Percentiles rank a stretch among this genome's conserved stretches.
Evolutionary conservation across 2,113 vertebrate genomes (phyloP).

Genomic region (Chrysemys picta): DNA sequence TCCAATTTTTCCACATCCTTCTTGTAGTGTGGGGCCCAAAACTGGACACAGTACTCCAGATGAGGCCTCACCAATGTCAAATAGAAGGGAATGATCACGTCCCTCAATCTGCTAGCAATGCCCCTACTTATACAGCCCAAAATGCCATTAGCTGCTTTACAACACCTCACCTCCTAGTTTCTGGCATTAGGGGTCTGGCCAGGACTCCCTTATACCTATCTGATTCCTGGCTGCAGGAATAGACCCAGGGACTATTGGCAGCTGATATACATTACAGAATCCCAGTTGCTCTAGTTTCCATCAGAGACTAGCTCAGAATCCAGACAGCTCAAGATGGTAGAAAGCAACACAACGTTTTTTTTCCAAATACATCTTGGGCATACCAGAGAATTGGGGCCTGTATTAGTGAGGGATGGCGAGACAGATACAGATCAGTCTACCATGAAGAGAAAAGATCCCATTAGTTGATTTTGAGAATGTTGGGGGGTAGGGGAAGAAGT

Average conservation of each 20-base stretch:
- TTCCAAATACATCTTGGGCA: neutral
- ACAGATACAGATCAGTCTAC: neutral
- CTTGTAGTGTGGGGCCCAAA: too few relatives aligned
- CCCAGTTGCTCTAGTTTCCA: neutral
- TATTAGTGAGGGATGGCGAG: neutral
- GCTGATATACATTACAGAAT: neutral
- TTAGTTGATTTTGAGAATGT: neutral
- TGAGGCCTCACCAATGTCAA: too few relatives aligned
- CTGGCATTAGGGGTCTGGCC: neutral
- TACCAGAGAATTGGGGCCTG: neutral
- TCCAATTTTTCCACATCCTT: too few relatives aligned
- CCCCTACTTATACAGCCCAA: too few relatives aligned
- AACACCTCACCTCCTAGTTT: neutral
- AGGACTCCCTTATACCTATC: neutral
- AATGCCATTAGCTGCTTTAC: too few relatives aligned
- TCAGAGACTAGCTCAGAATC: neutral
- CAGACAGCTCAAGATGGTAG: neutral
- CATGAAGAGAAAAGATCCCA: neutral
- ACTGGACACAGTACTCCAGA: too few relatives aligned
- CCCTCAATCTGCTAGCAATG: too few relatives aligned
- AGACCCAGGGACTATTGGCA: neutral
- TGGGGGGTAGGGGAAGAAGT: neutral
- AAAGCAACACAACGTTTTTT: neutral
- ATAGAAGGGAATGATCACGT: too few relatives aligned
- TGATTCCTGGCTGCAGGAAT: neutral